Conservation (phyloP, 2,888 invertebrate species). For the Tromatobia lineatoria region DNA sequence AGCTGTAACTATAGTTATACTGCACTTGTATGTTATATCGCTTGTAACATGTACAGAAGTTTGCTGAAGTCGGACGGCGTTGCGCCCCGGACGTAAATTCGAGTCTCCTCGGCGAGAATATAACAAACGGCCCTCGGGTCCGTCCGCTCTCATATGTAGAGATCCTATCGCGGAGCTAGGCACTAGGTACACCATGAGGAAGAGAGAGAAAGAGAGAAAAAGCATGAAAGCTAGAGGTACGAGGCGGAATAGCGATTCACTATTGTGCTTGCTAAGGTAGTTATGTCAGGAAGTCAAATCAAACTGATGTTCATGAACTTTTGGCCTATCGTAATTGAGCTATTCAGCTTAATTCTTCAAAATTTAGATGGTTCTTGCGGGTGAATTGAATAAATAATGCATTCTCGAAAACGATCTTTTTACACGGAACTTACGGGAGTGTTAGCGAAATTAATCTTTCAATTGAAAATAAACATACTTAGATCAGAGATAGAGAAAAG, state of each 20-base stretch:
- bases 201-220: neutral
- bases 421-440: too few relatives aligned
- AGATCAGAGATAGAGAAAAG: too few relatives aligned
- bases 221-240: neutral
- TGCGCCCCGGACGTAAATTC: slow-evolving; percentile 18
- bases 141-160: slow-evolving; percentile 3
- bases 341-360: too few relatives aligned
- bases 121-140: slow-evolving; percentile 8
- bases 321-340: too few relatives aligned
- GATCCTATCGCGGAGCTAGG: slow-evolving; percentile 31
- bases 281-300: too few relatives aligned
- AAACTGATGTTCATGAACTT: too few relatives aligned
- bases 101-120: slow-evolving; percentile 16
- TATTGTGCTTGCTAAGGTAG: too few relatives aligned
- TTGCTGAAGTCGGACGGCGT: neutral
- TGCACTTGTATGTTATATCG: neutral
- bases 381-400: too few relatives aligned
- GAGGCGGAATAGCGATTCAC: neutral
- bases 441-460: too few relatives aligned
- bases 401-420: too few relatives aligned
- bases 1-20: neutral
- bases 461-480: too few relatives aligned
- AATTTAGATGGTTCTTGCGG: too few relatives aligned
- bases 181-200: slow-evolving; percentile 4
- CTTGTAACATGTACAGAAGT: neutral